These are phyloP conservation scores for Agriopis leucophaearia DNA, from an alignment of 2,888 invertebrate species.

Conservation along the genomic window DNA sequence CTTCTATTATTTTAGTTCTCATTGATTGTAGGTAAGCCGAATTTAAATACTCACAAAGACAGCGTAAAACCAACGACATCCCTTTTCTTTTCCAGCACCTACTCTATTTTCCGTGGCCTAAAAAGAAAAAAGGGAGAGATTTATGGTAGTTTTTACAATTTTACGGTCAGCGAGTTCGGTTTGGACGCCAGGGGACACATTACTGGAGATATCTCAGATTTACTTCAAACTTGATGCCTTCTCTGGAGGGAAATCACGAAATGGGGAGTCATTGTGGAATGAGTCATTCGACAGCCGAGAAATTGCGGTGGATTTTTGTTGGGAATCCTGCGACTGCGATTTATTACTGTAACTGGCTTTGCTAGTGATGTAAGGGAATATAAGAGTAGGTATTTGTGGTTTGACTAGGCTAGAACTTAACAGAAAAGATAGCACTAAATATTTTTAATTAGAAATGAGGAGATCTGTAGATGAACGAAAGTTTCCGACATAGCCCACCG, in stretches of 20 bases:
- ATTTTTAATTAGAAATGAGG: too few species aligned
- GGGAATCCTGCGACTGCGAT: slow-evolving; percentile 25
- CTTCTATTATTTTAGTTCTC: background rate
- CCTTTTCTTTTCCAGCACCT: slow-evolving; percentile 39
- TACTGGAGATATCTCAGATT: slow-evolving; percentile 81
- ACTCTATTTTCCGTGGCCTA: slow-evolving; percentile 43
- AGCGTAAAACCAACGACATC: slow-evolving; percentile 40
- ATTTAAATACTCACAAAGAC: slow-evolving; percentile 22
- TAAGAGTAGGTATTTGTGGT: background rate
- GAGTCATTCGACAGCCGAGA: slow-evolving; percentile 64
- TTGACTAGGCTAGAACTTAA: background rate
- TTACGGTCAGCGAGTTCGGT: slow-evolving; percentile 82
- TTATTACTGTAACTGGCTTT: slow-evolving; percentile 8
- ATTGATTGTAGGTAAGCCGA: slow-evolving; percentile 8
- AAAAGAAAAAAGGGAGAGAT: slow-evolving; percentile 71
- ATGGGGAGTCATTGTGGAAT: slow-evolving; percentile 73
- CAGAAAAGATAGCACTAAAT: too few species aligned
- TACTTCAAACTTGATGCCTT: slow-evolving; percentile 81
- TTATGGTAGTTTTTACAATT: slow-evolving; percentile 85
- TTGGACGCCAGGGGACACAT: slow-evolving; percentile 78
- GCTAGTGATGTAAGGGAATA: background rate
- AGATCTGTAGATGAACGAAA: too few species aligned
- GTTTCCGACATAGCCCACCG: too few species aligned
- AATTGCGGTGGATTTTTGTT: slow-evolving; percentile 51
- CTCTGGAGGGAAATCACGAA: slow-evolving; percentile 80